phyloP scores from a whole-genome alignment of 1,140 invertebrate genomes.

The Hormaphis cornu region DNA sequence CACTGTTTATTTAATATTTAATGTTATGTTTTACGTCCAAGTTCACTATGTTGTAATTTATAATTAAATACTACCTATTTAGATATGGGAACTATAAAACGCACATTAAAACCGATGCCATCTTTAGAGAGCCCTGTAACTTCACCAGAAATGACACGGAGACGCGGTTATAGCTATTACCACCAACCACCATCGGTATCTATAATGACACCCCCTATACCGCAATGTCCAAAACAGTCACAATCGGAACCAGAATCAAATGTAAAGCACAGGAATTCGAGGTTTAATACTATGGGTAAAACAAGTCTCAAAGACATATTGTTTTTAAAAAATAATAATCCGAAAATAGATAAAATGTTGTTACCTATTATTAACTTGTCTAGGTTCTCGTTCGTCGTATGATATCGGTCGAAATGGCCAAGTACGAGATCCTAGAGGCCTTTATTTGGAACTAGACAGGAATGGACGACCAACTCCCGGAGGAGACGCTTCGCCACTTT shows the following conservation, averaged over 20 bases:
- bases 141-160: constrained; percentile 74
- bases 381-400: constrained; percentile 49
- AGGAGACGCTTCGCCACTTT: constrained; percentile 68
- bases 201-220: constrained; percentile 42
- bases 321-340: neutral
- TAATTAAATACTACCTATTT: neutral
- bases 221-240: constrained; percentile 12
- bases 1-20: too few relatives aligned
- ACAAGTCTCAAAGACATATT: neutral
- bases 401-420: constrained; percentile 47
- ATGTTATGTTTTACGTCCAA: too few relatives aligned
- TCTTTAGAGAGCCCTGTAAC: constrained; percentile 76
- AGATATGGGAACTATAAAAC: constrained; percentile 65
- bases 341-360: neutral
- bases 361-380: neutral
- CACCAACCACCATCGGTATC: constrained; percentile 42
- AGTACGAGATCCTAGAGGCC: constrained; percentile 41
- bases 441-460: constrained; percentile 76
- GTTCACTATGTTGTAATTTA: too few relatives aligned
- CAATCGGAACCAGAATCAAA: constrained; percentile 47
- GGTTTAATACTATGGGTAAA: constrained; percentile 4
- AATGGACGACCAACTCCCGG: constrained; percentile 48
- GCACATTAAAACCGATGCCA: constrained; percentile 87
- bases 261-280: constrained; percentile 42
- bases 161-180: constrained; percentile 52